Evolutionary conservation across 2,888 invertebrate species (phyloP).

Genomic region (Rotaria sp.): DNA sequence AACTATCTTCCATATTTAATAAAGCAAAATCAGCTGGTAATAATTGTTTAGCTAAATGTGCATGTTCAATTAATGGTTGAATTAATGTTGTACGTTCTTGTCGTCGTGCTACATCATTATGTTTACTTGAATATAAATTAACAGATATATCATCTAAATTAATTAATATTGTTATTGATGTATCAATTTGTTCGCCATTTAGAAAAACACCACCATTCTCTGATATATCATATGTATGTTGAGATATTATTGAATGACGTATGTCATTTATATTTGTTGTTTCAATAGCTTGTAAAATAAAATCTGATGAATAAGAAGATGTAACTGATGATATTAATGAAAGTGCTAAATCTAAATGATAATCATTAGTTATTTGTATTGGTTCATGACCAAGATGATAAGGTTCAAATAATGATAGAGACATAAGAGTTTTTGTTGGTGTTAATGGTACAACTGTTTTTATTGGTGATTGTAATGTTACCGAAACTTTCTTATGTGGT

Average conservation of each 20-base stretch:
- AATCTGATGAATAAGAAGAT: not conserved
- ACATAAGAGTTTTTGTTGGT: not conserved
- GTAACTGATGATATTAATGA: not conserved
- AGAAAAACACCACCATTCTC: not conserved
- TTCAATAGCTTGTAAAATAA: constrained; percentile 2
- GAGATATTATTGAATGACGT: not conserved
- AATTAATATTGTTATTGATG: not conserved
- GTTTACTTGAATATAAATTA: not conserved
- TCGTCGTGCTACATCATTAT: not conserved
- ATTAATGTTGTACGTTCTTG: constrained; percentile 4
- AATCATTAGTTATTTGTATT: not conserved
- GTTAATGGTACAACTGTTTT: not conserved
- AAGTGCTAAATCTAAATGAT: not conserved
- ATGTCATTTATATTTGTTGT: not conserved
- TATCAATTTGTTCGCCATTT: not conserved
- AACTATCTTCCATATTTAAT: not conserved
- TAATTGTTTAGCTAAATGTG: not conserved
- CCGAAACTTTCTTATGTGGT: not conserved
- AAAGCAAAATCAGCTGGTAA: not conserved
- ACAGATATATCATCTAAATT: not conserved
- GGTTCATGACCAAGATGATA: not conserved
- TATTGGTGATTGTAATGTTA: not conserved
- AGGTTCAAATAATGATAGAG: not conserved
- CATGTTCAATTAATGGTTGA: not conserved
- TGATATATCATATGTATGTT: not conserved